These are phyloP conservation scores for Gymnodraco acuticeps DNA, from an alignment of 2,797 vertebrate genomes.

Conservation along the genomic window DNA sequence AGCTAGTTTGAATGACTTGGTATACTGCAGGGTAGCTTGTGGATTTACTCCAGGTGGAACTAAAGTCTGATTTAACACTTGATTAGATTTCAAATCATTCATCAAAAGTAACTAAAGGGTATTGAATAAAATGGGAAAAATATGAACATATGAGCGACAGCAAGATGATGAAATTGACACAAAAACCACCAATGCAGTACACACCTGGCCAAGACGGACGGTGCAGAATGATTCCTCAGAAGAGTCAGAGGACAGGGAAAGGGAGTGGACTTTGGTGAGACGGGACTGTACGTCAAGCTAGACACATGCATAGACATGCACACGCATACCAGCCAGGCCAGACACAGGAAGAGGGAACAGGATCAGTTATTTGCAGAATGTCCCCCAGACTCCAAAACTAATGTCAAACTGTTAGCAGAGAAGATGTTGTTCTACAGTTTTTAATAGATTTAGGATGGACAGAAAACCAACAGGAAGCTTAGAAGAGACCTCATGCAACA, in stretches of 20 bases:
- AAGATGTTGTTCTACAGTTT: too few species aligned
- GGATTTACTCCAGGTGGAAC: too few species aligned
- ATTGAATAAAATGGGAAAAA: not conserved
- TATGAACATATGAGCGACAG: slow-evolving; percentile 11
- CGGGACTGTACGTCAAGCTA: slow-evolving; percentile 85
- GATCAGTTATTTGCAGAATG: slow-evolving; percentile 16
- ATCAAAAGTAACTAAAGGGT: too few species aligned
- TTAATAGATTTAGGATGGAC: not conserved
- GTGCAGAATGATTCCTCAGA: slow-evolving; percentile 91
- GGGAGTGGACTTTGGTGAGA: slow-evolving; percentile 90
- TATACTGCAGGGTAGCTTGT: too few species aligned
- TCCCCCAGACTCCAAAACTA: slow-evolving; percentile 13
- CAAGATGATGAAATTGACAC: not conserved
- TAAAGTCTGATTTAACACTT: too few species aligned
- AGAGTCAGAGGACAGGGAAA: slow-evolving; percentile 91
- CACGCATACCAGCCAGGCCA: slow-evolving; percentile 39
- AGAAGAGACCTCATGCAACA: slow-evolving; percentile 19
- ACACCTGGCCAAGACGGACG: slow-evolving; percentile 89
- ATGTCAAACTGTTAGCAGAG: not conserved
- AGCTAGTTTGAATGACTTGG: too few species aligned
- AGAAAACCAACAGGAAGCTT: slow-evolving; percentile 10
- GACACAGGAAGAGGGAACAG: slow-evolving; percentile 47
- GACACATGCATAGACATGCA: slow-evolving; percentile 37
- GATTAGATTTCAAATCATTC: too few species aligned
- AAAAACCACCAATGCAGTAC: slow-evolving; percentile 38